phyloP scores from a whole-genome alignment of 2,888 invertebrate genomes.

The Camptogramma bilineatum region DNA sequence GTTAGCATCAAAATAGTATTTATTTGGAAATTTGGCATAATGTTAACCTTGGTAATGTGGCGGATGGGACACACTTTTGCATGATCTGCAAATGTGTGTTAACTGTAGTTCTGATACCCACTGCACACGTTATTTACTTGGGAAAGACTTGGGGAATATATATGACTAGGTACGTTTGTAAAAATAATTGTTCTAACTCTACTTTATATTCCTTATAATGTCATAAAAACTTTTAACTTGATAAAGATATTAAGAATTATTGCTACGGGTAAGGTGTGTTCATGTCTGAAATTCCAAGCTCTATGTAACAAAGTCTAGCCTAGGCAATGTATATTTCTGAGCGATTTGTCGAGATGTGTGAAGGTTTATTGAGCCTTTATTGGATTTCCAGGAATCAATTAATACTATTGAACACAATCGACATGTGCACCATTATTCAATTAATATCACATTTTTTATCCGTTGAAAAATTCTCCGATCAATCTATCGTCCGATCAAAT shows the following conservation, averaged over 20 bases:
- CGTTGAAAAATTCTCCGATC: conserved; percentile 14
- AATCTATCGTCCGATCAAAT: conserved; percentile 34
- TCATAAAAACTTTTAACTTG: no score
- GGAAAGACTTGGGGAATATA: no score
- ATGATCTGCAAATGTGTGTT: no score
- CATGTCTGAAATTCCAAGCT: conserved; percentile 51
- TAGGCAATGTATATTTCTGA: conserved; percentile 68
- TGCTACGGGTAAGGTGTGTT: background rate
- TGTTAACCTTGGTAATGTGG: no score
- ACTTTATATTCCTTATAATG: no score
- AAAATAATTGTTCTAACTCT: no score
- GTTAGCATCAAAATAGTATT: no score
- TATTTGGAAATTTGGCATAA: no score
- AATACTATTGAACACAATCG: conserved; percentile 39
- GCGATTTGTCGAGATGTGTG: conserved; percentile 54
- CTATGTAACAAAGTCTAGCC: conserved; percentile 63
- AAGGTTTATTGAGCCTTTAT: conserved; percentile 62
- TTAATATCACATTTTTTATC: conserved; percentile 39
- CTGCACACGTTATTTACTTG: no score
- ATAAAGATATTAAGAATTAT: conserved; percentile 10
- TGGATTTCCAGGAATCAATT: conserved; percentile 56
- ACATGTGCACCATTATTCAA: conserved; percentile 49
- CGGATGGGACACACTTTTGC: no score
- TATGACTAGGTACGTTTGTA: no score
- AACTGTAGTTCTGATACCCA: no score